Conservation (phyloP, 1,140 invertebrate genomes). For the Thereuonema tuberculata region DNA sequence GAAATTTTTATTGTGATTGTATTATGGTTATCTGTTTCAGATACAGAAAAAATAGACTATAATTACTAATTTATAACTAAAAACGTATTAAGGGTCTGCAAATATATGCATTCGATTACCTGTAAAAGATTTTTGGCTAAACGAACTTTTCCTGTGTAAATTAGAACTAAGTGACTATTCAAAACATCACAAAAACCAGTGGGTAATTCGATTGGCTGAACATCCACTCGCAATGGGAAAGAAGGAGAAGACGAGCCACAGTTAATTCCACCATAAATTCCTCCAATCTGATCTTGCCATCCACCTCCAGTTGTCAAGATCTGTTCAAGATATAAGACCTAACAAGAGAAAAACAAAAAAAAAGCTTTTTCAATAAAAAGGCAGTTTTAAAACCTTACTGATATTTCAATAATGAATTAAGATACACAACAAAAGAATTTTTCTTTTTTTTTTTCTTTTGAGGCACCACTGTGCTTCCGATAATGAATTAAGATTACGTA, state of each 20-base stretch:
- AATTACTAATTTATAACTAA: too few species aligned
- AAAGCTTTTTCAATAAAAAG: constrained; percentile 7
- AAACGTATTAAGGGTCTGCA: too few species aligned
- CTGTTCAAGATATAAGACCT: constrained; percentile 40
- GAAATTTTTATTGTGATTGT: too few species aligned
- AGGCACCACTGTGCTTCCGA: too few species aligned
- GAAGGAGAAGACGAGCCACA: constrained; percentile 29
- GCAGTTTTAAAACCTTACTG: too few species aligned
- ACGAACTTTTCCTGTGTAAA: constrained; percentile 42
- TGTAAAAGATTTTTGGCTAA: constrained; percentile 39
- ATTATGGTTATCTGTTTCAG: too few species aligned
- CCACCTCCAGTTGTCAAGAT: constrained; percentile 41
- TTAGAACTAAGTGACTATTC: constrained; percentile 32
- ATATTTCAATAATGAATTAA: too few species aligned
- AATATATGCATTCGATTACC: constrained; percentile 21
- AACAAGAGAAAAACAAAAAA: constrained; percentile 3
- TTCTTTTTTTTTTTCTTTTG: too few species aligned
- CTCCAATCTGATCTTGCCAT: constrained; percentile 43
- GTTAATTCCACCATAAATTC: constrained; percentile 34
- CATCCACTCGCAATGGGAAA: constrained; percentile 30
- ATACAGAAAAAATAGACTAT: too few species aligned
- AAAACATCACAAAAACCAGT: constrained; percentile 26
- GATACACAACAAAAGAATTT: too few species aligned
- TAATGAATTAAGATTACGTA: too few species aligned
- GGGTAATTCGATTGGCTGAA: constrained; percentile 25